Conservation (phyloP, 2,888 invertebrate genomes). For the Eledona agricola region DNA sequence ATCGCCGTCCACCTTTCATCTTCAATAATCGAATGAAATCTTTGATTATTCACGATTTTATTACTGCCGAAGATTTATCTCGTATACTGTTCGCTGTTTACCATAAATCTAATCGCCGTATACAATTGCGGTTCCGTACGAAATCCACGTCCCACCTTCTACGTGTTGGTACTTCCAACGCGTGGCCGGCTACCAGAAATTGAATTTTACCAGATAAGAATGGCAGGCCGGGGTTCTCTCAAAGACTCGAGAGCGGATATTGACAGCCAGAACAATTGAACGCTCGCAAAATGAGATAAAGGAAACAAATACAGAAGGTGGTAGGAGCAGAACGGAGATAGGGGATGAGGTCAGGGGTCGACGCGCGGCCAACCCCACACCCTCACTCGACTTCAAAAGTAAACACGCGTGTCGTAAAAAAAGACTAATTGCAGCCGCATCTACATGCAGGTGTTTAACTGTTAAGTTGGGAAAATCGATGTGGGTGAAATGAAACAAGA, state of each 20-base stretch:
- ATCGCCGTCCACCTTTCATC: slow-evolving; percentile 29
- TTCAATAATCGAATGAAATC: slow-evolving; percentile 35
- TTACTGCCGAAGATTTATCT: slow-evolving; percentile 29
- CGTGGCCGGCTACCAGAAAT: slow-evolving; percentile 51
- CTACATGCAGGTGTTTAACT: no score
- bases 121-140: slow-evolving; percentile 14
- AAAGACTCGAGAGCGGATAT: slow-evolving; percentile 57
- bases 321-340: slow-evolving; percentile 25
- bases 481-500: slow-evolving; percentile 39
- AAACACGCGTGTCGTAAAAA: slow-evolving; percentile 31
- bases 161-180: slow-evolving; percentile 39
- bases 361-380: slow-evolving; percentile 26
- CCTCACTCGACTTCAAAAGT: slow-evolving; percentile 26
- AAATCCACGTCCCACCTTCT: slow-evolving; percentile 17
- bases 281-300: slow-evolving; percentile 58
- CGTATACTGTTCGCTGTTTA: slow-evolving; percentile 28
- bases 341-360: slow-evolving; percentile 36
- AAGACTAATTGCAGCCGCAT: no score
- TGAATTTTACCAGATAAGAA: slow-evolving; percentile 57
- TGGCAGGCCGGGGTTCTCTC: slow-evolving; percentile 47
- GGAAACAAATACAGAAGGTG: slow-evolving; percentile 63
- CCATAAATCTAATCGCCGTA: slow-evolving; percentile 35
- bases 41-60: slow-evolving; percentile 29
- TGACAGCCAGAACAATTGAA: slow-evolving; percentile 66
- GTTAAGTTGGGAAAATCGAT: slow-evolving; percentile 34